Evolutionary conservation across 2,888 invertebrate species (phyloP).

Genomic region (Cataglyphis livida): DNA sequence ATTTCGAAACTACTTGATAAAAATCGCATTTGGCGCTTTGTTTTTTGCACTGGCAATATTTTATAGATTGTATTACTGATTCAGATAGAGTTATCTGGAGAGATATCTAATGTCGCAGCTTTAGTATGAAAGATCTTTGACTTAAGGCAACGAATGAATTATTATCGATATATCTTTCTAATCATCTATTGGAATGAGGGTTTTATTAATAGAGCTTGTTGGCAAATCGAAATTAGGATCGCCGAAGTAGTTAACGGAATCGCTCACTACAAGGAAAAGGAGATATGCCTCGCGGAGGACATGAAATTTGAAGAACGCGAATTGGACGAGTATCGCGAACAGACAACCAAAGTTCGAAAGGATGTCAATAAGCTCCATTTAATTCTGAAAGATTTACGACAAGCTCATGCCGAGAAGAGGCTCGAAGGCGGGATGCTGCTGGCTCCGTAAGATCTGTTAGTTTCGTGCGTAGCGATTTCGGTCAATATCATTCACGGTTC

Average conservation of each 20-base stretch:
- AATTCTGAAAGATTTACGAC: conserved; percentile 61
- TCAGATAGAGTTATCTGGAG: conserved; percentile 12
- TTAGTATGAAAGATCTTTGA: conserved; percentile 30
- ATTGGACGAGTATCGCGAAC: conserved; percentile 53
- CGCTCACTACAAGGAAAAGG: conserved; percentile 75
- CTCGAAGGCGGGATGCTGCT: conserved; percentile 73
- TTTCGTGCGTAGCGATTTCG: conserved; percentile 49
- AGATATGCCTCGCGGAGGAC: conserved; percentile 63
- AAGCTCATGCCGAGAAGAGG: conserved; percentile 59
- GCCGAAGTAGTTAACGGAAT: conserved; percentile 63
- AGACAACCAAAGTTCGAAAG: conserved; percentile 53
- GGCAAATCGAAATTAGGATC: conserved; percentile 64
- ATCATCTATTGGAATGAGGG: conserved; percentile 21
- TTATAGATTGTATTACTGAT: conserved; percentile 26
- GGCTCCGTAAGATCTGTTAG: conserved; percentile 67
- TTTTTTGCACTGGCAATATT: conserved; percentile 26
- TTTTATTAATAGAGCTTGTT: conserved; percentile 40
- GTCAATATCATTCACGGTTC: conserved; percentile 50
- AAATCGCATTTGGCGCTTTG: not conserved
- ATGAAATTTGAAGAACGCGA: conserved; percentile 61
- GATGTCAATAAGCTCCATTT: conserved; percentile 60
- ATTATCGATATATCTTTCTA: conserved; percentile 34
- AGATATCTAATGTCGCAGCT: conserved; percentile 32
- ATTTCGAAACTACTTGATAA: conserved; percentile 19
- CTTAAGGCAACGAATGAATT: conserved; percentile 37